Percentiles rank a stretch among this genome's conserved stretches.
Evolutionary conservation across 2,888 invertebrate species (phyloP).

Genomic region (Cepaea hortensis): DNA sequence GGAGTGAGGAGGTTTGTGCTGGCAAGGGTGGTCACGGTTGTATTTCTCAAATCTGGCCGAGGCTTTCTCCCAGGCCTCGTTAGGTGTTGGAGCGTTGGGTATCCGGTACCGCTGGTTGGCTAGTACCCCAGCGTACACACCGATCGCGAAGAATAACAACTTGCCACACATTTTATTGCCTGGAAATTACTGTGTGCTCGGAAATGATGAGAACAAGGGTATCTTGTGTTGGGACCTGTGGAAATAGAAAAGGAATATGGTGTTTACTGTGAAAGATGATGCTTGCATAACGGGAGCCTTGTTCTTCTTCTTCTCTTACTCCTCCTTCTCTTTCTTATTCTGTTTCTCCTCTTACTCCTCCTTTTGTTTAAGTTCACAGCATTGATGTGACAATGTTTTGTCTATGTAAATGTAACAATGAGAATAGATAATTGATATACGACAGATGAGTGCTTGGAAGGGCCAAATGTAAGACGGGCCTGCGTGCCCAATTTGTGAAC

Average conservation of each 20-base stretch:
- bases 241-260: neutral
- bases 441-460: too few species aligned
- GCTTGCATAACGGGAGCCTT: neutral
- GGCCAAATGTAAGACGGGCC: too few species aligned
- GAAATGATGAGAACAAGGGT: neutral
- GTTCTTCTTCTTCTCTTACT: neutral
- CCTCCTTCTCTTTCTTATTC: neutral
- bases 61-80: slow-evolving; percentile 6
- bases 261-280: neutral
- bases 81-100: slow-evolving; percentile 9
- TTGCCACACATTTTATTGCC: slow-evolving; percentile 23
- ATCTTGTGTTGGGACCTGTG: neutral
- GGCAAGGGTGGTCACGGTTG: neutral
- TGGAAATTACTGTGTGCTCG: neutral
- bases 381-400: too few species aligned
- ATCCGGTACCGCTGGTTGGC: slow-evolving; percentile 25
- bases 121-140: slow-evolving; percentile 30
- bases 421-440: too few species aligned
- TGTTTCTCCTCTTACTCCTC: neutral
- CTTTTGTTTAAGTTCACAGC: too few species aligned
- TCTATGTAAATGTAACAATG: too few species aligned
- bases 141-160: slow-evolving; percentile 19
- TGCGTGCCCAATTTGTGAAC: too few species aligned
- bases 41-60: neutral
- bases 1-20: neutral